Evolutionary conservation across 1,140 invertebrate genomes (phyloP), one percentile per base, ranked within the genome.

Genomic region (Drosophila nasuta): DNA sequence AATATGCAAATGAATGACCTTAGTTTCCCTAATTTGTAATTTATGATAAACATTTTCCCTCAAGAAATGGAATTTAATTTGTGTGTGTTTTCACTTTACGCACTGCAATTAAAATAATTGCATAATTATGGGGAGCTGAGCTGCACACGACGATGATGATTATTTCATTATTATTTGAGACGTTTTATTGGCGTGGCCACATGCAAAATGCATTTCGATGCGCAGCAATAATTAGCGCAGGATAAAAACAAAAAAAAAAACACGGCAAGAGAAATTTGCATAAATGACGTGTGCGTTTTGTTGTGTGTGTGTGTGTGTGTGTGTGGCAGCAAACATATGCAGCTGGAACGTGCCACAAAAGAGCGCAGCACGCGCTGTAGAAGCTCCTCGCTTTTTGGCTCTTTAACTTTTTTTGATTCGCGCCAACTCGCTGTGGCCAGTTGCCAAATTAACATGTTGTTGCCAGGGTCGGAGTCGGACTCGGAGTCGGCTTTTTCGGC

Each of bases 371-470:
- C 70, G 70, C 52, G 52, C 15, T 35, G 51, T 41, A 41, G 54
- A 57, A 57, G 35, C 15, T 38, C 20, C 20, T 25, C 20, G 54
- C 54, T 25, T 56, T 15, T n/a, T 7, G 11, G 30, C 2, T 13
- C 41, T 13, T 48, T 25, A 25, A 25, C 3, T 25, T 25, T 20
- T 25, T 25, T 62, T 74, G 56, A 68, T 74, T 60, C 71, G 20
- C 20, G 20, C 20, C 20, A 25, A 25, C 20, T 25, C 3, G 20
- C 20, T 25, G 20, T 25, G n/a, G 45, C n/a, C 72, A 56, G 52
- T 75, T 71, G 56, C 33, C 49, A 65, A 77, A 77, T 77, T 76
- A 71, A 66, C 62, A 72, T 77, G 75, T 77, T 73, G 75, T 33
- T 63, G 49, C 17, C 20, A 43, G 33, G 8, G 4, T 13, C 5